These are phyloP conservation scores for Ophioninae sp. DNA, from an alignment of 2,888 invertebrate species.

Conservation along the genomic window DNA sequence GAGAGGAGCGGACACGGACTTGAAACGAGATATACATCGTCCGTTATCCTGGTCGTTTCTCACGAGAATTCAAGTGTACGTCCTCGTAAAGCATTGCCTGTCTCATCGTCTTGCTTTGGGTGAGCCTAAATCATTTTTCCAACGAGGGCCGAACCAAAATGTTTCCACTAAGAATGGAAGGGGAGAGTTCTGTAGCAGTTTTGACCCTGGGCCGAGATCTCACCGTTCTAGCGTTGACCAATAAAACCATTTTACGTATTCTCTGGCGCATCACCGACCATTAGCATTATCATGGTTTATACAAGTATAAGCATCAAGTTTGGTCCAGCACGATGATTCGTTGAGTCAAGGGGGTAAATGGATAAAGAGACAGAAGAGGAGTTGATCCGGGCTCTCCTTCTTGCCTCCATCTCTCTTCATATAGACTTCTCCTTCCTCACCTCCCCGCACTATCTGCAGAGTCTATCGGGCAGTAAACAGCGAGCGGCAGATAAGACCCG, in stretches of 20 bases:
- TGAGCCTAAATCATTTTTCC: constrained; percentile 69
- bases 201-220: constrained; percentile 36
- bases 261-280: constrained; percentile 27
- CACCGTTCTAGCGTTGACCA: constrained; percentile 40
- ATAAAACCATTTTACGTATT: constrained; percentile 39
- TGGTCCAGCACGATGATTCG: constrained; percentile 9
- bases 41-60: constrained; percentile 60
- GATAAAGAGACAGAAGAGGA: constrained; percentile 52
- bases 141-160: constrained; percentile 48
- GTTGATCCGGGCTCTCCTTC: constrained; percentile 61
- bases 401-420: constrained; percentile 43
- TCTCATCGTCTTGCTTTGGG: constrained; percentile 74
- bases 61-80: constrained; percentile 61
- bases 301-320: constrained; percentile 74
- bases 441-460: constrained; percentile 76
- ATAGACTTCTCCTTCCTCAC: constrained; percentile 55
- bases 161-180: constrained; percentile 60
- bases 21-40: constrained; percentile 63
- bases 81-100: constrained; percentile 68
- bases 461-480: constrained; percentile 81
- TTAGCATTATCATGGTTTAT: constrained; percentile 20
- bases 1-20: constrained; percentile 54
- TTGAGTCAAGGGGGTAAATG: constrained; percentile 45
- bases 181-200: constrained; percentile 44
- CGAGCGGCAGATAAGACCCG: constrained; percentile 80